Evolutionary conservation across 2,113 vertebrate species (phyloP), one percentile per base, ranked within the genome.

Genomic region (Tricholaema leucomelas): DNA sequence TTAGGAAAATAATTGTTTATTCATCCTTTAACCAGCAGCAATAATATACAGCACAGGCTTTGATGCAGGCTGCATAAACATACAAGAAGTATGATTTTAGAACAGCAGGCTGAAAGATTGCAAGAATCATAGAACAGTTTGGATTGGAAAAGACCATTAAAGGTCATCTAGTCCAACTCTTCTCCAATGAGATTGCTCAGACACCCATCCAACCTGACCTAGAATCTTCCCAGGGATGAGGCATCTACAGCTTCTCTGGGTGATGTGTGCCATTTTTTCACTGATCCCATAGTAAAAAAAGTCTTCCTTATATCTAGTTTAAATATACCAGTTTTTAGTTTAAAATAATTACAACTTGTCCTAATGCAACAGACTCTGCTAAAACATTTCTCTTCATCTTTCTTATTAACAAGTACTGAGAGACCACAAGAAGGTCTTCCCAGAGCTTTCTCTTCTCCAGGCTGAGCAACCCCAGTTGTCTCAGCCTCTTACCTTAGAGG

Each of bases 261-360:
- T 15, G 65, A 56, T 27, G 3, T 25, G 27, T 33, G 5, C 9
- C 33, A 33, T 5, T 54, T 3, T 48, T 71, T 58, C 25, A 46
- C 8, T 13, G 52, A 5, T 8, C 13, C 48, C 18, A 40, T 4
- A 0, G 0, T 15, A 42, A 72, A 54, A 44, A 10, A 44, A 4
- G 3, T 55, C 10, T 58, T 33, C 7, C 30, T 75, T 28, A 5
- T 40, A 33, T 24, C 14, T 12, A 50, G 8, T 17, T 30, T 30
- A 6, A 50, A 75, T 33, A 30, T 59, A 6, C 4, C 10, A 4
- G 33, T 18, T 23, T 40, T 38, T 24, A 40, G 6, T 40, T 28
- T 67, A 50, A 75, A 75, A 50, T 2, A 9, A 24, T 71, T 50
- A 4, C 33, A 8, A 7, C 24, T 66, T 56, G 50, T 38, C 50